Evolutionary conservation across 2,113 vertebrate genomes (phyloP), one percentile per base, ranked within the genome.

Genomic region (Nesogale talazaci): DNA sequence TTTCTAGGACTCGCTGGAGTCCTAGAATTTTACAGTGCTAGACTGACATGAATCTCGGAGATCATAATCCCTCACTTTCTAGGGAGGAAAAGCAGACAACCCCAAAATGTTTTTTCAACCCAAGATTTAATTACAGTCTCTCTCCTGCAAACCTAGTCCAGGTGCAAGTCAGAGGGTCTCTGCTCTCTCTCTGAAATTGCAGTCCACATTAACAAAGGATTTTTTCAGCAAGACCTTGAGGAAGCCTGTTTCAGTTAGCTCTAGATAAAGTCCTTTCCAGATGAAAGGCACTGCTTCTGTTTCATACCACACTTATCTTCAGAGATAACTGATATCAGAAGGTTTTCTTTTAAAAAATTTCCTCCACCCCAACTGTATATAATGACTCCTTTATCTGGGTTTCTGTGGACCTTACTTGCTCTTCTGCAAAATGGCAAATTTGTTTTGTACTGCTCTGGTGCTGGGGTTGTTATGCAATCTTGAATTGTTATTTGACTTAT

Each of bases 311-410:
- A 36, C 63, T 89, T 93, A 93, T 92, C 95, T 94, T 83, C 69
- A 86, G 76, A 96, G 94, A 97, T 96, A 96, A 96, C 67, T 38
- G 52, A 79, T 96, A 95, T 78, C 91, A 34, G 56, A 94, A 77
- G 75, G 65, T 76, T 42, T 46, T 46, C 16, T 46, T 42, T 31
- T 31, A 1, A 34, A 52, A 72, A 65, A 56, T 11, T 69, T 82
- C 52, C 52, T 92, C 42, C 70, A 74, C 29, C 52, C 72, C 84
- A 40, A 2, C 34, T 75, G 8, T 74, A 88, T 34, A 70, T 78
- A 94, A 78, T 94, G 42, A 83, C 42, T 91, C 34, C 77, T 94
- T 85, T 87, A 83, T 86, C 80, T 92, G 38, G 63, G 80, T 81
- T 93, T 95, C 57, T 88, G 75, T 67, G 75, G 78, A 5, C 72